Evolutionary conservation across 2,888 invertebrate genomes (phyloP).

Genomic region (Monoplex corrugatus): DNA sequence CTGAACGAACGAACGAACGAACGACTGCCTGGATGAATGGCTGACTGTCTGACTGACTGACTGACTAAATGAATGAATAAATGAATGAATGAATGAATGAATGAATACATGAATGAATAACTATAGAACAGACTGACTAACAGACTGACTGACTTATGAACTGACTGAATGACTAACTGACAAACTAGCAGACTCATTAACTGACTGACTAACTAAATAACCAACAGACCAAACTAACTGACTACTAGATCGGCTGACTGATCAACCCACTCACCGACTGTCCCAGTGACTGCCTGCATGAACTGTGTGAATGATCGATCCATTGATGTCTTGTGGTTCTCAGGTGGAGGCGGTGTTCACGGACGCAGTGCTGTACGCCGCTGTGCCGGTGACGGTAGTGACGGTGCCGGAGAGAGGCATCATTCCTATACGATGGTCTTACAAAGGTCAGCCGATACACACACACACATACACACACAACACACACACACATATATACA

Average conservation of each 20-base stretch:
- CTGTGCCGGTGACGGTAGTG: conserved; percentile 75
- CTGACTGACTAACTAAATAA: too few relatives aligned
- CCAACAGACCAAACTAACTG: too few relatives aligned
- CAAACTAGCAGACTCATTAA: too few relatives aligned
- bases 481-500: neutral
- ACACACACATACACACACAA: too few relatives aligned
- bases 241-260: neutral
- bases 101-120: too few relatives aligned
- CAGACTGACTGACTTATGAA: too few relatives aligned
- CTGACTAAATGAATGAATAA: neutral
- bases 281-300: neutral
- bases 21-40: neutral
- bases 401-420: conserved; percentile 73
- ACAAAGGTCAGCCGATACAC: conserved; percentile 72
- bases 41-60: neutral
- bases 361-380: conserved; percentile 75
- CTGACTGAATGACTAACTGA: too few relatives aligned
- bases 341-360: conserved; percentile 75
- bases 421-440: conserved; percentile 73
- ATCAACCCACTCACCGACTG: neutral
- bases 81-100: too few relatives aligned
- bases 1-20: too few relatives aligned
- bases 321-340: neutral
- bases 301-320: neutral
- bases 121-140: too few relatives aligned